Evolutionary conservation across 2,888 invertebrate genomes (phyloP), one percentile per base, ranked within the genome.

Genomic region (Thumatha senex): DNA sequence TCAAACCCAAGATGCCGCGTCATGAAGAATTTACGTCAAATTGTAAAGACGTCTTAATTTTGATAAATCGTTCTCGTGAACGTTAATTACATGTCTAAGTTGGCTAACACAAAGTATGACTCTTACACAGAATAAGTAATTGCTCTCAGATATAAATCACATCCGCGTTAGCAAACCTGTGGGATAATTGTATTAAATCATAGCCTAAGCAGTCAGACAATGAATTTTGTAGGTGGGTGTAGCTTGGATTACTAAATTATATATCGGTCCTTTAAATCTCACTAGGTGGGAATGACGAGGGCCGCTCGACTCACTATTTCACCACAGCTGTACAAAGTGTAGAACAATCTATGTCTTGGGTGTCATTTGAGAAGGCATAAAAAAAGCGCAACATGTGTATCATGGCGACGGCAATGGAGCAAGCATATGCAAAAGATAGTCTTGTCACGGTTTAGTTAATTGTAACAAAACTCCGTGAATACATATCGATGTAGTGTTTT

Each of bases 181-280:
- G 70, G 72, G 76, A 84, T 84, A 84, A 82, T 83, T 78, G 80
- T 72, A 82, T 70, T 86, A 86, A 89, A 88, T 86, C 84, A 84
- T 76, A 70, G 74, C 72, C 72, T 77, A 73, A 80, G 82, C 82
- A 82, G 83, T 82, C 79, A 78, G 76, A 82, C 79, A 78, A 78
- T 80, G 76, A 80, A 82, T 80, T 74, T 76, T 77, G 67, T 67
- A 76, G 73, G 88, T 88, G 88, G 89, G 87, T 81, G 87, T 84
- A 72, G 72, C 62, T 72, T 67, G 75, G 74, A 80, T 82, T 80
- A 78, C 78, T 81, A 81, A 84, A 82, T 80, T 76, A 79, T 78
- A 81, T 81, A 81, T 84, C 78, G 73, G 78, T 68, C 76, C 70
- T 74, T 67, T 76, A 78, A 80, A 81, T 76, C 73, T 72, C 67